These are phyloP conservation scores for Tricholaema leucomelas DNA, from an alignment of 2,113 vertebrate species.

Conservation along the genomic window DNA sequence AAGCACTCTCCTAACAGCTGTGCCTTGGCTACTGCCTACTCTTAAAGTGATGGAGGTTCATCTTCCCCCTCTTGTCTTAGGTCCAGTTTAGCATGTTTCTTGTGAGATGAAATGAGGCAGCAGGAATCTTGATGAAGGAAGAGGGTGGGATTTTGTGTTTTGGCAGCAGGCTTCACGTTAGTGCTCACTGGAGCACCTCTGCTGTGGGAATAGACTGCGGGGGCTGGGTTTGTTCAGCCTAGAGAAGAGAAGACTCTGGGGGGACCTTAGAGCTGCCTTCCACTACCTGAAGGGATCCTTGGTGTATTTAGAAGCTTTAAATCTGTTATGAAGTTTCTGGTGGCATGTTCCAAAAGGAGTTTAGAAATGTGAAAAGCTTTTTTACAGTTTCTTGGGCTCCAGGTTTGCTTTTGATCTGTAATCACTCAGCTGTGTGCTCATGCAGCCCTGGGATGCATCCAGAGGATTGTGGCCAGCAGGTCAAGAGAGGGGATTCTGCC, in stretches of 20 bases:
- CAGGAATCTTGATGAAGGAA: not conserved
- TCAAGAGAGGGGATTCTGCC: no score
- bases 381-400: not conserved
- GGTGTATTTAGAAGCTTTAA: not conserved
- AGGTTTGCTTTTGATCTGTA: not conserved
- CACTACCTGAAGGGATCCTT: not conserved
- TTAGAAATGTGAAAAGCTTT: not conserved
- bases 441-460: no score
- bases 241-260: no score
- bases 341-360: not conserved
- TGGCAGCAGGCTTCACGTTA: not conserved
- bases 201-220: no score
- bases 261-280: no score
- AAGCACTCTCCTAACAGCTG: accelerated
- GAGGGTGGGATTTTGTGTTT: not conserved
- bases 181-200: no score
- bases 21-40: not conserved
- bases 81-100: not conserved
- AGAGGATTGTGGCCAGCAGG: no score
- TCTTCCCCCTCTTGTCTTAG: no score
- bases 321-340: not conserved
- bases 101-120: not conserved
- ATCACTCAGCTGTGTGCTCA: not conserved
- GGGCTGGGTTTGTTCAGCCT: no score
- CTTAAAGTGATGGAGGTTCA: accelerated